Evolutionary conservation across 1,140 invertebrate genomes (phyloP).

Genomic region (Pseudachorutes palmiensis): DNA sequence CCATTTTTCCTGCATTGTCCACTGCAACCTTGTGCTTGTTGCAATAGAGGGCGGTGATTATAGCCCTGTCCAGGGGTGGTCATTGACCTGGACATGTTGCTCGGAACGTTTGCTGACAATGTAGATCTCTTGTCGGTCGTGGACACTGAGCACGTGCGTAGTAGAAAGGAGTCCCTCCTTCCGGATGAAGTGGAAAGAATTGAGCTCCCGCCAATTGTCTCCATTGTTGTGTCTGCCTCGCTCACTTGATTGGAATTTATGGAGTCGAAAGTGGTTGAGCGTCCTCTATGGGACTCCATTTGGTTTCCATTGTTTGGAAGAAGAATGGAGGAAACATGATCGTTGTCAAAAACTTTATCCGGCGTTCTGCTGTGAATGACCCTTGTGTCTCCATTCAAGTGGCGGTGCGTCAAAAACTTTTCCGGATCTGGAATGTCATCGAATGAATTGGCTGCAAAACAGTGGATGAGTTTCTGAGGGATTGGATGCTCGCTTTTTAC

Average conservation of each 20-base stretch:
- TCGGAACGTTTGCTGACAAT: neutral
- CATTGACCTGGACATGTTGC: neutral
- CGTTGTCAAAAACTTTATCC: neutral
- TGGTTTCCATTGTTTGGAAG: neutral
- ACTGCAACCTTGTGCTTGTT: neutral
- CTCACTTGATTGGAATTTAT: neutral
- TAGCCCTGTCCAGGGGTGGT: neutral
- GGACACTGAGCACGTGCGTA: neutral
- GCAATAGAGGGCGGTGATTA: neutral
- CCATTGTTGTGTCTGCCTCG: neutral
- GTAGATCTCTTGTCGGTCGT: neutral
- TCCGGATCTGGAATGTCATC: constrained; percentile 2
- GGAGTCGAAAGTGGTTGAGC: neutral
- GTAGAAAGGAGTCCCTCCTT: neutral
- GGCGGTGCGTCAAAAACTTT: neutral
- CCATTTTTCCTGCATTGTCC: neutral
- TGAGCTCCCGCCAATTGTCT: neutral
- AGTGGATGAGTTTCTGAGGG: constrained; percentile 1
- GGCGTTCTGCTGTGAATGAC: neutral
- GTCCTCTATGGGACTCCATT: neutral
- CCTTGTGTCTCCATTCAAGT: neutral
- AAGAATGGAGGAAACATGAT: neutral
- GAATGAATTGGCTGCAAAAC: neutral
- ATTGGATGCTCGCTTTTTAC: constrained; percentile 32
- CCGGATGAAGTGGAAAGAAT: constrained; percentile 1